Evolutionary conservation across 2,888 invertebrate species (phyloP).

Genomic region (Dynastes grantii): DNA sequence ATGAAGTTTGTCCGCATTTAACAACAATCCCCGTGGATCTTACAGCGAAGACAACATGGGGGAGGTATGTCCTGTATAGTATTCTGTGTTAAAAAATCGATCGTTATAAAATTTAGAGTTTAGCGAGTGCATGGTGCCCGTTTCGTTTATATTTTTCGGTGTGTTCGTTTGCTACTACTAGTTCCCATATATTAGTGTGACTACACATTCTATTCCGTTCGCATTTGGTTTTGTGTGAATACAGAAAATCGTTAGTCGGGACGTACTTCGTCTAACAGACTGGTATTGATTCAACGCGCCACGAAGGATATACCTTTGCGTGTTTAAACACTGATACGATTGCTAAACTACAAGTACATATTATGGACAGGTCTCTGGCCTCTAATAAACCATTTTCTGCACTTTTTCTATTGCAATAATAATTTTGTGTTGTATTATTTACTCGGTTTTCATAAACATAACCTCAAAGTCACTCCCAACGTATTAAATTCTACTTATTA

Average conservation of each 20-base stretch:
- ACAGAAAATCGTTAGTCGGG: slow-evolving; percentile 38
- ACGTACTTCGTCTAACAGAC: slow-evolving; percentile 8
- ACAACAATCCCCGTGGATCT: slow-evolving; percentile 50
- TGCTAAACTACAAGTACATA: slow-evolving; percentile 2
- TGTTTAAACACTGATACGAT: slow-evolving; percentile 26
- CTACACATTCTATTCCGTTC: background rate
- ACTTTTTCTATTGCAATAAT: background rate
- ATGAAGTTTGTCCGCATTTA: slow-evolving; percentile 53
- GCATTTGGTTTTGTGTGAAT: slow-evolving; percentile 1
- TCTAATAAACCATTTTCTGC: background rate
- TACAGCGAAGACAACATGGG: slow-evolving; percentile 63
- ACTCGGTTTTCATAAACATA: slow-evolving; percentile 13
- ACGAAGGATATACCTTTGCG: slow-evolving; percentile 25
- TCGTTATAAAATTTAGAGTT: slow-evolving; percentile 13
- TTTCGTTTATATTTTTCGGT: slow-evolving; percentile 36
- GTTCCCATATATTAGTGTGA: slow-evolving; percentile 15
- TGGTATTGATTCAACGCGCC: slow-evolving; percentile 43
- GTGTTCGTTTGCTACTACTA: slow-evolving; percentile 38
- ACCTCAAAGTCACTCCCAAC: slow-evolving; percentile 21
- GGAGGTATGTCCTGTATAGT: slow-evolving; percentile 65
- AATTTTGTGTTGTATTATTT: background rate
- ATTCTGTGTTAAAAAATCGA: slow-evolving; percentile 28
- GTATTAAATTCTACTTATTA: no score
- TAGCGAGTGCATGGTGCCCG: slow-evolving; percentile 47
- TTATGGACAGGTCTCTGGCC: slow-evolving; percentile 9